Conservation (phyloP, 2,888 invertebrate genomes). For the Scrobipalpa atriplicella region DNA sequence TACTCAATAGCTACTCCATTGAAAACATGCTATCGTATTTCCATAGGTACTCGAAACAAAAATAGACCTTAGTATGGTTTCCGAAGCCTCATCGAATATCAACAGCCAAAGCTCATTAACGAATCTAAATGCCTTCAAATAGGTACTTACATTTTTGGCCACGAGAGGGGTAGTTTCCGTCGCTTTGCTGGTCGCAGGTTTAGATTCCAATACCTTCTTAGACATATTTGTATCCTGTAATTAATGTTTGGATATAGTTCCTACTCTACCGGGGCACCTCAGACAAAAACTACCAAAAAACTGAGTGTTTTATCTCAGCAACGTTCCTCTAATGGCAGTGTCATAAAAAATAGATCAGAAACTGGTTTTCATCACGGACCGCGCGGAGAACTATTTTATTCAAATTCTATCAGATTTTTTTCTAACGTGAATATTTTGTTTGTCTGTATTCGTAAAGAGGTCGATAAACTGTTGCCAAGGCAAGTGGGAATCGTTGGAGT, state of each 20-base stretch:
- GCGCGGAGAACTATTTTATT: not conserved
- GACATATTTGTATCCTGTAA: constrained; percentile 23
- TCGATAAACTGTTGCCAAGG: constrained; percentile 14
- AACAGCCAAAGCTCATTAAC: not conserved
- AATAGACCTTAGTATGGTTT: constrained; percentile 4
- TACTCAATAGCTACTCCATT: not conserved
- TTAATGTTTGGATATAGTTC: not conserved
- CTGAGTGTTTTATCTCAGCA: not conserved
- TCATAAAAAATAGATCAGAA: constrained; percentile 13
- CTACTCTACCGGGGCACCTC: not conserved
- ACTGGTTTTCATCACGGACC: constrained; percentile 20
- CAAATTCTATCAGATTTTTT: not conserved
- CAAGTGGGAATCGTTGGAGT: constrained; percentile 19
- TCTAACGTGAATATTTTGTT: not conserved
- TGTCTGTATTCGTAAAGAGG: not conserved
- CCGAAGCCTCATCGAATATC: constrained; percentile 7
- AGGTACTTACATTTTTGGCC: constrained; percentile 54
- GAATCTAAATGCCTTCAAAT: constrained; percentile 14
- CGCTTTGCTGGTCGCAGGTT: constrained; percentile 31
- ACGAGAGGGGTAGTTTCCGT: constrained; percentile 67
- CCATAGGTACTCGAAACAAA: not conserved
- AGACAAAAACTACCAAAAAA: constrained; percentile 1
- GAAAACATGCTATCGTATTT: constrained; percentile 2
- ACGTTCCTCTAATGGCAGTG: constrained; percentile 14
- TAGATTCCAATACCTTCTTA: constrained; percentile 19